Evolutionary conservation across 2,888 invertebrate genomes (phyloP), one percentile per base, ranked within the genome.

Genomic region (Cordilura impudica): DNA sequence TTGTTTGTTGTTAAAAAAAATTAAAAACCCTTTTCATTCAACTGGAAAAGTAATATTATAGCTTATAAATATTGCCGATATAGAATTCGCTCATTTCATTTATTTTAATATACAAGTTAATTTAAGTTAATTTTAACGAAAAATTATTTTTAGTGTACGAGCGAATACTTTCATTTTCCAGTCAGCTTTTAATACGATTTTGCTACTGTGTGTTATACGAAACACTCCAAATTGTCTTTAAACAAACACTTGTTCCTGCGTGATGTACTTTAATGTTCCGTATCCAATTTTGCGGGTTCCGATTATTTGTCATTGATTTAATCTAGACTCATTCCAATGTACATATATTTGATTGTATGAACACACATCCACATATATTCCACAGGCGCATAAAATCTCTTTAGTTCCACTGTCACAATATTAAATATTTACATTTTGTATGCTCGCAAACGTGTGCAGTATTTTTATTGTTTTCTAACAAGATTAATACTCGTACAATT

Each of bases 351-450:
- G 31, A 60, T 53, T 43, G 61, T 71, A 58, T 74, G 14, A 65
- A n/a, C 39, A 31, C 23, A 54, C 29, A 26, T 47, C 19, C 16
- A 61, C 23, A 39, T 69, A 49, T 72, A 61, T 49, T 56, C 78
- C 86, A 84, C 86, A 85, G 82, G 86, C 87, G 84, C 84, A 83
- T 82, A 84, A 84, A 87, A 87, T 87, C 86, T 85, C 82, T 83
- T 87, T 86, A 84, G 87, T 84, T 86, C 85, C 87, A 87, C 85
- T 87, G 84, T 85, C 85, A 84, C 87, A 86, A 87, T 87, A 87
- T 87, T 87, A 87, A 87, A 87, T 87, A 87, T 87, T 87, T 87
- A 87, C 87, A 85, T 87, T 79, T 75, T 39, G 26, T 45, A 75
- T 67, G 79, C 61, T 60, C 71, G 71, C 43, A 56, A 79, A 63